Evolutionary conservation across 2,113 vertebrate species (phyloP).

Genomic region (Anser brachyrhynchus): DNA sequence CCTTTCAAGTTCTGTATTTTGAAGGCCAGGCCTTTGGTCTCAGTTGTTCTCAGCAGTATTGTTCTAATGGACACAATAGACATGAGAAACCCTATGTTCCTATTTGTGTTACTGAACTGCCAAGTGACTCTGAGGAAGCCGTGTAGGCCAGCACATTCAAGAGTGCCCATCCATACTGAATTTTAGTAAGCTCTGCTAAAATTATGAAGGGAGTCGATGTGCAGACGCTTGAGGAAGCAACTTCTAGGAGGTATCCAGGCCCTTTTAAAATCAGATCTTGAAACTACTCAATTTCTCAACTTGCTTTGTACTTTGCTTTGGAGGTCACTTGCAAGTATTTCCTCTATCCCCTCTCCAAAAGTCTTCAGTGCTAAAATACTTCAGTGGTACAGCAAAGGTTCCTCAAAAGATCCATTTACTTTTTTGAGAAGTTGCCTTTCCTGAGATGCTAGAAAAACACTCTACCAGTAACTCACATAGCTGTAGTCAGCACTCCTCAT

Average conservation of each 20-base stretch:
- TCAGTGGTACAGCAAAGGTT: background rate
- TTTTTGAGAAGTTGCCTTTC: background rate
- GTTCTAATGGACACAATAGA: conserved; percentile 57
- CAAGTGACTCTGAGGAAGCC: conserved; percentile 36
- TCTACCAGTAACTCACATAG: background rate
- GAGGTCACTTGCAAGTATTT: background rate
- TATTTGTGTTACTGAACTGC: conserved; percentile 29
- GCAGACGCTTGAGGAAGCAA: background rate
- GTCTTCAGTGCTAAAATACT: background rate
- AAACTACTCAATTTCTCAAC: background rate
- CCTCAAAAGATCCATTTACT: background rate
- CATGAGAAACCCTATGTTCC: conserved; percentile 25
- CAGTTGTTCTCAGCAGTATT: conserved; percentile 36
- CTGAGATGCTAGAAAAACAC: background rate
- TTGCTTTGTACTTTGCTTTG: background rate
- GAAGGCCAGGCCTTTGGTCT: conserved; percentile 52
- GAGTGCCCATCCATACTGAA: background rate
- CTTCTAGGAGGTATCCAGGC: background rate
- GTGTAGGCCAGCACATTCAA: background rate
- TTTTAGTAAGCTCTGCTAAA: background rate
- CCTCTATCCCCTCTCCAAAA: background rate
- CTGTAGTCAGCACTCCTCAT: background rate
- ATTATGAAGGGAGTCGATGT: background rate
- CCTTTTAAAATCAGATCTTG: background rate
- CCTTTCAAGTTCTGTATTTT: conserved; percentile 48